Percentiles rank a stretch among this genome's conserved stretches.
These are phyloP conservation scores for Zaprionus ghesquierei DNA, from an alignment of 1,140 invertebrate species.

Conservation along the genomic window DNA sequence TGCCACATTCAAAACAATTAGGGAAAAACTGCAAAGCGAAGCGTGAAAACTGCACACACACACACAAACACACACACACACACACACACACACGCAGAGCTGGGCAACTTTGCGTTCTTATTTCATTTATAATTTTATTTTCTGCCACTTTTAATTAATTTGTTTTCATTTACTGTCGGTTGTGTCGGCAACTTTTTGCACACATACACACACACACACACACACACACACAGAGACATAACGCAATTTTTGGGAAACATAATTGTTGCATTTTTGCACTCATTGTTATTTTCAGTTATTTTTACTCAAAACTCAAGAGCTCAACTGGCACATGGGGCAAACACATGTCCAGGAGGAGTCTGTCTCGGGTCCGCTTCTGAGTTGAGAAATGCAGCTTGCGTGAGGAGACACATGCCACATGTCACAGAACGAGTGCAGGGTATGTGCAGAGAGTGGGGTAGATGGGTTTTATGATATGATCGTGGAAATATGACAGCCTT, in stretches of 20 bases:
- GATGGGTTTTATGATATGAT: background rate
- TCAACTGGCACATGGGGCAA: background rate
- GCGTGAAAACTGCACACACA: constrained; percentile 18
- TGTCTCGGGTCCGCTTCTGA: background rate
- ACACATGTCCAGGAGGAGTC: constrained; percentile 1
- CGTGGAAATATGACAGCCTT: too few relatives aligned
- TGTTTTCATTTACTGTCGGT: constrained; percentile 56
- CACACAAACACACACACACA: too few relatives aligned
- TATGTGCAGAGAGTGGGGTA: background rate
- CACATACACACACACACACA: constrained; percentile 22
- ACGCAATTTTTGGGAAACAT: background rate
- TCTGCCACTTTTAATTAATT: constrained; percentile 73
- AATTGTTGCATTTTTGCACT: background rate
- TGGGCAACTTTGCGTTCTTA: constrained; percentile 33
- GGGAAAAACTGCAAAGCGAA: background rate
- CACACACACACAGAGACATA: constrained; percentile 29
- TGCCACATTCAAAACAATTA: constrained; percentile 19
- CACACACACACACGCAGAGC: too few relatives aligned
- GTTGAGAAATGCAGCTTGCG: background rate
- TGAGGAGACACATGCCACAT: constrained; percentile 36
- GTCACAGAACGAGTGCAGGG: background rate
- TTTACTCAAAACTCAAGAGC: background rate
- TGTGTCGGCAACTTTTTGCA: constrained; percentile 12
- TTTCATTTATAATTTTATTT: constrained; percentile 63
- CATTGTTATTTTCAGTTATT: background rate